A percentile compares a stretch with the other conserved stretches of the same genome.
phyloP scores from a whole-genome alignment of 2,113 vertebrate species.

The Alectura lathami region DNA sequence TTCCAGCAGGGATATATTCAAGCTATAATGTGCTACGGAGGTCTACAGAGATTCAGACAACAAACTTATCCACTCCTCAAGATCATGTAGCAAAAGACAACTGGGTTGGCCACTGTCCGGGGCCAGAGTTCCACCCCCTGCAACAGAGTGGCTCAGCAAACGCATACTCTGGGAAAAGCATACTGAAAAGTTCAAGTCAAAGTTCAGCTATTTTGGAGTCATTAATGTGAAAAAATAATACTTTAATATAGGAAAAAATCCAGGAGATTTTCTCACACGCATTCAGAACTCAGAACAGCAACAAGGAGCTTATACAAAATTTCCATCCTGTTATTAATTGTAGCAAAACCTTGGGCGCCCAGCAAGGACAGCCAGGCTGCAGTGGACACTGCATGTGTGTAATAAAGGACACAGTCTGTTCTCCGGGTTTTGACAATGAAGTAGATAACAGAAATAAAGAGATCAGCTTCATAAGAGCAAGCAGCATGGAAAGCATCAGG shows the following conservation, averaged over 20 bases:
- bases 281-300: conserved; percentile 10
- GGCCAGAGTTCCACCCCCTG: background rate
- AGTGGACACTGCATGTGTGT: fast-evolving
- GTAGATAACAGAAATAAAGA: conserved; percentile 4
- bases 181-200: background rate
- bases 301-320: conserved; percentile 29
- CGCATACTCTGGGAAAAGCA: background rate
- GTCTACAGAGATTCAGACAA: background rate
- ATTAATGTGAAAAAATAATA: conserved; percentile 36
- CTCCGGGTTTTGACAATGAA: background rate
- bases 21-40: background rate
- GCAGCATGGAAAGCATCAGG: background rate
- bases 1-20: background rate
- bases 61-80: background rate
- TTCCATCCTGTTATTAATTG: background rate
- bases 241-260: conserved; percentile 19
- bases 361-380: background rate
- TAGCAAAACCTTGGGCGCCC: conserved; percentile 3
- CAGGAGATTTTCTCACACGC: background rate
- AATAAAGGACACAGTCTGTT: background rate
- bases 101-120: background rate
- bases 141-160: background rate
- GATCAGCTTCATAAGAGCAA: background rate
- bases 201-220: conserved; percentile 41
- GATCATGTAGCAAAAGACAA: background rate